Evolutionary conservation across 2,113 vertebrate genomes (phyloP), one percentile per base, ranked within the genome.

Genomic region (Hippocampus comes): DNA sequence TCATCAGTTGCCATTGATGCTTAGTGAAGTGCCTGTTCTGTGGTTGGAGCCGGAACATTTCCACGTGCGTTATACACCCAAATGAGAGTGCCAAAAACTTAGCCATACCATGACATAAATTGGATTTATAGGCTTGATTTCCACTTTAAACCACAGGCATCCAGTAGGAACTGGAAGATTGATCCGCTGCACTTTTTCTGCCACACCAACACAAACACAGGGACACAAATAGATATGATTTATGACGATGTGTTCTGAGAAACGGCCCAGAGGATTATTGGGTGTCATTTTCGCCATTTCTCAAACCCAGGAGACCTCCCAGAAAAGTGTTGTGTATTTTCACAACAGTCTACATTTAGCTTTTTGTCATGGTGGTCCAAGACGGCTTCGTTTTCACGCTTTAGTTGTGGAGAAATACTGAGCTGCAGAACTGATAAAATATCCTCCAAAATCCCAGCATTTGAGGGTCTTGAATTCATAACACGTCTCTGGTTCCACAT

Each of bases 291-390:
- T 63, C 2, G 59, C n/a, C 79, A 78, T 86, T 87, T 71, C 81
- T 86, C 70, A 38, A 48, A 84, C 82, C 74, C 77, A 75, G 48
- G 66, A 23, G 0, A 56, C 34, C 63, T 74, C 74, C 74, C 75
- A 71, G 51, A 78, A 83, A 88, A 87, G 42, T 77, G 80, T 69
- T 83, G 74, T 73, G 25, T 55, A 68, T 81, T 78, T 85, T 20
- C 63, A 66, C 64, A 17, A 27, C 43, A 17, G 7, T 14, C 15
- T 66, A 66, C 48, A 66, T 48, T 66, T 66, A 82, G 75, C 74
- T 77, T 84, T 83, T 76, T 70, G 68, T 85, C 77, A 84, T 75
- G 85, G 76, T 71, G 79, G 81, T 86, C 77, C 88, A 78, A 84
- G 77, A 84, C 79, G 79, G 43, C 76, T 85, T 80, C 84, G 79